These are phyloP conservation scores for Aepyceros melampus DNA, from an alignment of 2,113 vertebrate species.

Conservation along the genomic window DNA sequence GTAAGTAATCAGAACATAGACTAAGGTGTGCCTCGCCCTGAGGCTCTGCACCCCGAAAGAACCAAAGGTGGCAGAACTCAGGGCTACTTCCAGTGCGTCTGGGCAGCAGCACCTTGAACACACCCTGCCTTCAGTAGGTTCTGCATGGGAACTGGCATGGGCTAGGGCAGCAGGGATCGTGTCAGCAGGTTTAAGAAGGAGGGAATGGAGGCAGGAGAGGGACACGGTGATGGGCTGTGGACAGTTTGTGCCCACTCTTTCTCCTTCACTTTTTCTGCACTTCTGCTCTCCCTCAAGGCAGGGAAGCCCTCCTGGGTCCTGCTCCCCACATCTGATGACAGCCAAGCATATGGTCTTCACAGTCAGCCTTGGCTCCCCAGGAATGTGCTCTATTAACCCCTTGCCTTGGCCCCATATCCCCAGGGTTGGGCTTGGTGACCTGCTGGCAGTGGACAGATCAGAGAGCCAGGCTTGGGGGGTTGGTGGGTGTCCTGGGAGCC, in stretches of 20 bases:
- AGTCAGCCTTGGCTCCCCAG: too few species aligned
- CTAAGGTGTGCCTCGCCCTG: fast-evolving
- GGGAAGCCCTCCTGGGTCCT: neutral
- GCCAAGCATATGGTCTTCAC: neutral
- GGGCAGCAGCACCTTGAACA: neutral
- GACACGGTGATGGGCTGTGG: neutral
- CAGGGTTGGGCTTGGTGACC: neutral
- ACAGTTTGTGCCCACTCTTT: neutral
- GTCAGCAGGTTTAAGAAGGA: neutral
- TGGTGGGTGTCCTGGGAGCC: neutral
- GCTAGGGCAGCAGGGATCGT: neutral
- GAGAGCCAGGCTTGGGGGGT: neutral
- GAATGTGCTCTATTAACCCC: neutral
- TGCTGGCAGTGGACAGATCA: neutral
- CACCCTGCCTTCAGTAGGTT: neutral
- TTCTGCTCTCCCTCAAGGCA: neutral
- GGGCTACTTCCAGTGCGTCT: neutral
- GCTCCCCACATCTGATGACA: neutral
- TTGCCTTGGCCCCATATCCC: neutral
- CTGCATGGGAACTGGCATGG: neutral
- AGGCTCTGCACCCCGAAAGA: neutral
- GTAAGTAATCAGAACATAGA: neutral
- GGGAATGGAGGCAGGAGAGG: neutral
- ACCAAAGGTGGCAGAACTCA: fast-evolving
- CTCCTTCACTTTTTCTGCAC: neutral